Base-by-base conservation (phyloP, 2,113 vertebrate species). In the Triplophysa rosa region DNA sequence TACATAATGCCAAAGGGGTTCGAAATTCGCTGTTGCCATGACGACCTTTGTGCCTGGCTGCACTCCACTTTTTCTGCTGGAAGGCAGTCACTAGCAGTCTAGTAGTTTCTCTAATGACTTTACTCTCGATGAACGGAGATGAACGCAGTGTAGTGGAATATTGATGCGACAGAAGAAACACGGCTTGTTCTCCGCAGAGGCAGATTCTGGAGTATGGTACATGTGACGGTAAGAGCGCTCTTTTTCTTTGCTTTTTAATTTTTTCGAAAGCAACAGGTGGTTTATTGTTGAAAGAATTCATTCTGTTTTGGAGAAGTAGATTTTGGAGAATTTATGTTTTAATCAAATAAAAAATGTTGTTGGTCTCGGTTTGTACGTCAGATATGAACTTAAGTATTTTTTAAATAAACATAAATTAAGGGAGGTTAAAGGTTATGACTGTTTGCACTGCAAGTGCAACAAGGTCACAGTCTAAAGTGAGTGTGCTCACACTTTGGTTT, bases 21-120 rank as follows among this genome's bases (percentile, higher is more conserved):
- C 93, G 92, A 92, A 94, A 92, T 92, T 93, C 93, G 88, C 90
- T 77, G 96, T 98, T 96, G 93, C 94, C 90, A 96, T 96, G 94
- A 95, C 92, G 93, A 96, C 95, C 94, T 95, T 97, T 97, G 95
- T 96, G 96, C 94, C 91, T 93, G 91, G 86, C 89, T 95, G 94
- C 95, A 92, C 94, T 93, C 87, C 79, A 86, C 84, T 90, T 91
- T 86, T 89, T 84, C 83, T 84, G 87, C 87, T 88, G 88, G 83
- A 78, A 91, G 92, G 84, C 79, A 88, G 90, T 87, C 84, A 79
- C 89, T 86, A 82, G 83, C 84, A 78, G 78, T 85, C 86, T 88
- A 84, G 80, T 77, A 47, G 85, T 85, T 78, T 86, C 83, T 88
- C 83, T 69, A 78, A 79, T 80, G 83, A 71, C 13, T 80, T 64